Conservation (phyloP, 2,888 invertebrate species). For the Amphiduros pacificus region DNA sequence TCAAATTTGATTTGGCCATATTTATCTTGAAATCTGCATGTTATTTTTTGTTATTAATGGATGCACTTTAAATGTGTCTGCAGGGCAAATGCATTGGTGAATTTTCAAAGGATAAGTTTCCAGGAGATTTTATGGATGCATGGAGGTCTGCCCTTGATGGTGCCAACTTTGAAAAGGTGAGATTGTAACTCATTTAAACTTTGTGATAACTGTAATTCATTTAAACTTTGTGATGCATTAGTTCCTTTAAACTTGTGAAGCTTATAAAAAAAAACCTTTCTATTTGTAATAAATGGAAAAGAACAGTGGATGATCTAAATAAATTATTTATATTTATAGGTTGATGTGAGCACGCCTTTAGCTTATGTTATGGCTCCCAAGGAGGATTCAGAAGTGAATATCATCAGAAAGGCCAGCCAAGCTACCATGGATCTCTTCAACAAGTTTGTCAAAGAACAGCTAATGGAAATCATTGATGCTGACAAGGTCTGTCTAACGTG, state of each 20-base stretch:
- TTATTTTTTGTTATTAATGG: neutral
- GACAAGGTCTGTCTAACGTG: constrained; percentile 72
- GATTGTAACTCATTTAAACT: constrained; percentile 23
- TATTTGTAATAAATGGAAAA: too few relatives aligned
- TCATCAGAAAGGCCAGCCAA: constrained; percentile 88
- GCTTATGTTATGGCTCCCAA: constrained; percentile 91
- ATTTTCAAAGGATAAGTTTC: constrained; percentile 90
- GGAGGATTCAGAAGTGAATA: constrained; percentile 87
- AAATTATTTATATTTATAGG: constrained; percentile 39
- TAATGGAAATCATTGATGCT: constrained; percentile 97
- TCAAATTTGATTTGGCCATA: too few relatives aligned
- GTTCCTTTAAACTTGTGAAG: too few relatives aligned
- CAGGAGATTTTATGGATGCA: constrained; percentile 88
- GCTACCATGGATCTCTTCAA: constrained; percentile 94
- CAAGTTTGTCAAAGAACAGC: constrained; percentile 94
- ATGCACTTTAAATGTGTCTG: neutral
- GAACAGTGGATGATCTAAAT: too few relatives aligned
- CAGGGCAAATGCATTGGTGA: constrained; percentile 83
- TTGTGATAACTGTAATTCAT: too few relatives aligned
- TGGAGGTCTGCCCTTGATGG: constrained; percentile 82
- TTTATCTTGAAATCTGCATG: too few relatives aligned
- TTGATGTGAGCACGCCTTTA: constrained; percentile 80
- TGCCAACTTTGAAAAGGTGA: constrained; percentile 77
- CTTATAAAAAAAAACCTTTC: too few relatives aligned
- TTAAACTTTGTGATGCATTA: too few relatives aligned